Evolutionary conservation across 2,888 invertebrate species (phyloP).

Genomic region (Diaperis boleti): DNA sequence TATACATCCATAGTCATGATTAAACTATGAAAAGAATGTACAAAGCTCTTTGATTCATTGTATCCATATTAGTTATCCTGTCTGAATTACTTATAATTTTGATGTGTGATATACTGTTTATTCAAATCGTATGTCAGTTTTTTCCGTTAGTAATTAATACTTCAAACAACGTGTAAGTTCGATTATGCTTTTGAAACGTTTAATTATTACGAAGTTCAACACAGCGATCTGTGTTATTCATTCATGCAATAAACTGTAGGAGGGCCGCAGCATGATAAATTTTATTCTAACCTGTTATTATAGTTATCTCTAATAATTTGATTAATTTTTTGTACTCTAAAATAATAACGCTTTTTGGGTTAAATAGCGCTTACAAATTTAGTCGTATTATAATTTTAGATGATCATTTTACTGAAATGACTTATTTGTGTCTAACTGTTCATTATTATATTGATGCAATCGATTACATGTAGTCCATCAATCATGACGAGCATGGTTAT

Average conservation of each 20-base stretch:
- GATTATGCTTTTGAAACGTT: conserved; percentile 23
- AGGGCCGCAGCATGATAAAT: conserved; percentile 23
- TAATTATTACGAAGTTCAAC: conserved; percentile 27
- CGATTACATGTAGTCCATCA: too few species aligned
- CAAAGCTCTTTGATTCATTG: conserved; percentile 39
- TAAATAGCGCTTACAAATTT: neutral
- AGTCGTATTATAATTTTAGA: neutral
- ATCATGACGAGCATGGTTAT: too few species aligned
- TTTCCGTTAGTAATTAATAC: conserved; percentile 32
- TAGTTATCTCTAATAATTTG: conserved; percentile 21
- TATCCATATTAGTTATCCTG: conserved; percentile 45
- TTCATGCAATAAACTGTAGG: conserved; percentile 27
- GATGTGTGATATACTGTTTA: conserved; percentile 47
- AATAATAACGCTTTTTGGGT: neutral
- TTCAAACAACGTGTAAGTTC: conserved; percentile 25
- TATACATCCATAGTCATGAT: conserved; percentile 51
- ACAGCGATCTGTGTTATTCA: conserved; percentile 16
- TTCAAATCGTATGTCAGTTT: conserved; percentile 40
- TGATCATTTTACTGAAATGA: neutral
- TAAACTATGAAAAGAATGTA: conserved; percentile 48
- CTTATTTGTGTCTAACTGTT: neutral
- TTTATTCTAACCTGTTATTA: conserved; percentile 25
- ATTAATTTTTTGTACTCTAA: conserved; percentile 16
- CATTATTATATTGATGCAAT: too few species aligned
- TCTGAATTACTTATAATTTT: conserved; percentile 40